Evolutionary conservation across 2,797 vertebrate genomes (phyloP).

Genomic region (Sebastes matsubarae): DNA sequence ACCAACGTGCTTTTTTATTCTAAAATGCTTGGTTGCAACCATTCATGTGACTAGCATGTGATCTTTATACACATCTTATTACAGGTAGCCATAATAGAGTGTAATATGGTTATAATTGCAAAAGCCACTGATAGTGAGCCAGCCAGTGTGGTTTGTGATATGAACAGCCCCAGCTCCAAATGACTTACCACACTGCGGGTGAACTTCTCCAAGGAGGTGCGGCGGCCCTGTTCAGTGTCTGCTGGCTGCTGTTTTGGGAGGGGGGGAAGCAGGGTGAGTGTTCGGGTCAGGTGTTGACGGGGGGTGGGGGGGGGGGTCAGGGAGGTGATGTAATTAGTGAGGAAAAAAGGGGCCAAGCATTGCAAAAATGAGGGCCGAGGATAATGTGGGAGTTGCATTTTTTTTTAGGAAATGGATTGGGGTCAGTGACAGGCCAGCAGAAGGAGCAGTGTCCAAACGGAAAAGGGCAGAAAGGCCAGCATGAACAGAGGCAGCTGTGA

Average conservation of each 20-base stretch:
- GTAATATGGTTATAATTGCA: constrained; percentile 65
- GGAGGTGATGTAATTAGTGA: constrained; percentile 74
- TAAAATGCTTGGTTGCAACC: constrained; percentile 23
- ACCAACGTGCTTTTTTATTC: background rate
- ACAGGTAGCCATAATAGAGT: constrained; percentile 50
- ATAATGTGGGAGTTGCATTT: constrained; percentile 45
- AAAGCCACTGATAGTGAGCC: constrained; percentile 73
- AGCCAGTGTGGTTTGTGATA: constrained; percentile 76
- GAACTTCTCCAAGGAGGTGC: constrained; percentile 99
- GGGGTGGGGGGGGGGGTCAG: background rate
- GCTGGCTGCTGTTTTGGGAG: constrained; percentile 84
- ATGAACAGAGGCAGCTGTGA: constrained; percentile 73
- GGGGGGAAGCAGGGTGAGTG: constrained; percentile 71
- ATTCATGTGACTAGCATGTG: constrained; percentile 27
- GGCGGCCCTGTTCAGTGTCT: constrained; percentile 96
- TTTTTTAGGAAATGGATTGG: constrained; percentile 37
- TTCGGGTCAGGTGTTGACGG: constrained; percentile 71
- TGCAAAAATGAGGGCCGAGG: constrained; percentile 49
- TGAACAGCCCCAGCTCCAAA: constrained; percentile 65
- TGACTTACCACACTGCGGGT: constrained; percentile 97
- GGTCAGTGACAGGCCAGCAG: constrained; percentile 73
- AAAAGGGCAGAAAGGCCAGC: constrained; percentile 65
- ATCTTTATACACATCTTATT: constrained; percentile 24
- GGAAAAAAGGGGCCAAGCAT: constrained; percentile 42
- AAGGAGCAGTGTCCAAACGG: constrained; percentile 63